Base-by-base conservation (phyloP, 1,140 invertebrate genomes). In the Atta cephalotes region DNA sequence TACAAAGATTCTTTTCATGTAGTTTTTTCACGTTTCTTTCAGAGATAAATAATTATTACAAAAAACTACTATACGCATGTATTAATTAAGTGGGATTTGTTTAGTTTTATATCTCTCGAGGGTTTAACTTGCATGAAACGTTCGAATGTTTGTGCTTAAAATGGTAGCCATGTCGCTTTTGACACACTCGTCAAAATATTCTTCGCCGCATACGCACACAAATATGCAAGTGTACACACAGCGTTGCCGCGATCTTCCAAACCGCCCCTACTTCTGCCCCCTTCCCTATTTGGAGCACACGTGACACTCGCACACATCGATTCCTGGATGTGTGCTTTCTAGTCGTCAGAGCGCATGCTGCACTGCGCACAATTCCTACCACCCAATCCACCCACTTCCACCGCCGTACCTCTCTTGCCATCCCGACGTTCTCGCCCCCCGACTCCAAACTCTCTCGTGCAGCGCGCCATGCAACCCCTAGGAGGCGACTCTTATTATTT, bases 401-500 rank as follows among this genome's bases (percentile, higher is more conserved):
- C 76, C 76, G 72, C 60, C 84, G 45, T 85, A 62, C 70, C 77
- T 62, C 76, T 66, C 77, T 85, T 76, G 35, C 86, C 60, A 45
- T 68, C 86, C 85, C 70, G 82, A 79, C 81, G 85, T 60, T 86
- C 80, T 35, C 74, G 71, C 71, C 68, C 56, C 56, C 78, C 76
- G 74, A 28, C 18, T 74, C 80, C 65, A 51, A 70, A 85, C 87
- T 80, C 87, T 86, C 87, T 86, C 89, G 66, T 88, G 84, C 87
- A 89, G 74, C 90, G 87, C 91, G 90, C 90, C 90, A 90, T 91
- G 92, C 91, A 92, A 93, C 92, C 87, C 90, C 86, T 39, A 90
- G 78, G 90, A 90, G 89, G 89, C 87, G 89, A 91, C 89, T 94
- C 93, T 94, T 94, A 94, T 94, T 94, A 94, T 94, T 95, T 95